Evolutionary conservation across 2,113 vertebrate genomes (phyloP).

Genomic region (Ellobius talpinus): DNA sequence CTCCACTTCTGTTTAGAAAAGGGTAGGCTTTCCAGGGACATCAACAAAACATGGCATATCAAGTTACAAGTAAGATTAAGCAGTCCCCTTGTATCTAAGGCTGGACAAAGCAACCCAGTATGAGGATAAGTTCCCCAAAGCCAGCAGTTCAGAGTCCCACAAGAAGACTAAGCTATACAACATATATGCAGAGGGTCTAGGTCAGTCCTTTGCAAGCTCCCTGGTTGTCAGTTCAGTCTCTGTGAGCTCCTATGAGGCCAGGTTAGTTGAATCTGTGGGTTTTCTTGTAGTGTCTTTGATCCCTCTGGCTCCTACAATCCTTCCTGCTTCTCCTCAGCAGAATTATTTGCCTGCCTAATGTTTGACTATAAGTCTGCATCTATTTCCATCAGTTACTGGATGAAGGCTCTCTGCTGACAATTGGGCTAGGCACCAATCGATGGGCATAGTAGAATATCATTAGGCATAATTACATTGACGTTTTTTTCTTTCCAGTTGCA

Average conservation of each 20-base stretch:
- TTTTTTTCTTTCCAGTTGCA: not conserved
- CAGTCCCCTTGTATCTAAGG: not conserved
- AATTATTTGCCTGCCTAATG: not conserved
- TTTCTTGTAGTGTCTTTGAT: not conserved
- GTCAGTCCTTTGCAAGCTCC: not conserved
- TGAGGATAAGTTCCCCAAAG: not conserved
- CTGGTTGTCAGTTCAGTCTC: not conserved
- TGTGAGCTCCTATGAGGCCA: not conserved
- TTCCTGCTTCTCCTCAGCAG: not conserved
- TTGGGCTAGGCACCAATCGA: not conserved
- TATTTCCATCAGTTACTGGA: not conserved
- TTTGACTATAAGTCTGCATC: not conserved
- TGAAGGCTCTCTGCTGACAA: not conserved
- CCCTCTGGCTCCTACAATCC: not conserved
- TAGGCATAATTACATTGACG: not conserved
- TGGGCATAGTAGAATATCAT: not conserved
- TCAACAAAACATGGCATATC: not conserved
- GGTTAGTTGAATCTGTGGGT: not conserved
- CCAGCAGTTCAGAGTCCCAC: not conserved
- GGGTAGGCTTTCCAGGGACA: not conserved
- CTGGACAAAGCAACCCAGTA: not conserved
- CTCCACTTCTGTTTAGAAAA: not conserved
- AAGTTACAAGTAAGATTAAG: not conserved
- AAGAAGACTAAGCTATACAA: not conserved
- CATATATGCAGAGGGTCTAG: not conserved